phyloP scores from a whole-genome alignment of 1,140 invertebrate genomes.

The Eriosoma lanigerum region DNA sequence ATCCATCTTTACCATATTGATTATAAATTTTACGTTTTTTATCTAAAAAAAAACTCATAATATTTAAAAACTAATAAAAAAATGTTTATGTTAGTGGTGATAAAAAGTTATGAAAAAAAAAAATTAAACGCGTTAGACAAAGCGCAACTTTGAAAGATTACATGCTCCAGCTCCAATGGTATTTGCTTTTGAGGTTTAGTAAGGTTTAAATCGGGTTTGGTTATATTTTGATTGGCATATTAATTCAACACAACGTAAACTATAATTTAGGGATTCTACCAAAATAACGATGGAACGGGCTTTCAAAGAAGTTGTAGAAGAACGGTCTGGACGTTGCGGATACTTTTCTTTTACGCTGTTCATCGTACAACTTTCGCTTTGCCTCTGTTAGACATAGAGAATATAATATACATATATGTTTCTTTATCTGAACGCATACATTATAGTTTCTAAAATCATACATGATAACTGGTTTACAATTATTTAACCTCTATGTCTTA shows the following conservation, averaged over 20 bases:
- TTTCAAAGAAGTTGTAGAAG: constrained; percentile 79
- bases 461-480: background rate
- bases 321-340: constrained; percentile 57
- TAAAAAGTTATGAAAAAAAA: constrained; percentile 44
- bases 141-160: constrained; percentile 26
- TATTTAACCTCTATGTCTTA: constrained; percentile 13
- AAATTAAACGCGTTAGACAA: constrained; percentile 53
- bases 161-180: constrained; percentile 27
- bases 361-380: constrained; percentile 64
- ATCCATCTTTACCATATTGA: constrained; percentile 90
- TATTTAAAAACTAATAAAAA: constrained; percentile 38
- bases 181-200: constrained; percentile 34
- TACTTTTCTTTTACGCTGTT: constrained; percentile 56
- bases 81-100: constrained; percentile 3
- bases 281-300: constrained; percentile 80
- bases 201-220: constrained; percentile 8
- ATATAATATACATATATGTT: constrained; percentile 6
- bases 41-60: constrained; percentile 61
- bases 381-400: constrained; percentile 59
- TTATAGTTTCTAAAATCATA: constrained; percentile 4
- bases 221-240: constrained; percentile 17
- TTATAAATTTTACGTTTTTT: constrained; percentile 88
- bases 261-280: constrained; percentile 62
- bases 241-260: constrained; percentile 39
- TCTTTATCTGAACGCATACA: background rate